Conservation (phyloP, 2,113 vertebrate genomes). For the Cyanistes caeruleus region DNA sequence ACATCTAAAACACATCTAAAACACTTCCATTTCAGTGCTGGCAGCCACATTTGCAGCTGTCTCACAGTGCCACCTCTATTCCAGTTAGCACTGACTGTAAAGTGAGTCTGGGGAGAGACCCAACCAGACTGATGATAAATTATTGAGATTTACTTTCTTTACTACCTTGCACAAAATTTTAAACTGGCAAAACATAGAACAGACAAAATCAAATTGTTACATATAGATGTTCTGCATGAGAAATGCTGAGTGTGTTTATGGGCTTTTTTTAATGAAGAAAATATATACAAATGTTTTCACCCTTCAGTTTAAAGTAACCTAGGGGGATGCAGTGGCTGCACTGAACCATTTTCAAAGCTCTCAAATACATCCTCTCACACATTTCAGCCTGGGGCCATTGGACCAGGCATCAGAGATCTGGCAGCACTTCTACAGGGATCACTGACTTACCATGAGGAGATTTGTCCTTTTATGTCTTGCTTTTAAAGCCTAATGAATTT, state of each 20-base stretch:
- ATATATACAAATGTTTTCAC: background rate
- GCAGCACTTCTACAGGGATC: background rate
- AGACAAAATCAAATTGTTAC: background rate
- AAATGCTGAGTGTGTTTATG: background rate
- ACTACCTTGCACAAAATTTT: background rate
- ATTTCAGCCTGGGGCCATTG: background rate
- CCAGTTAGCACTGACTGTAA: background rate
- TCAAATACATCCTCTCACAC: accelerated
- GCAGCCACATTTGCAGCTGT: background rate
- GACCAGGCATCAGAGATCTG: background rate
- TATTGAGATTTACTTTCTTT: background rate
- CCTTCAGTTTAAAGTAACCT: background rate
- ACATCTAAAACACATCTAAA: background rate
- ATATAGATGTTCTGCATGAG: accelerated
- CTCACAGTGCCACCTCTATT: background rate
- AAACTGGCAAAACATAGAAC: background rate
- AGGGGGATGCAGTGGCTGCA: background rate
- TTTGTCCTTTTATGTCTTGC: conserved; percentile 18
- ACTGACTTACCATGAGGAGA: background rate
- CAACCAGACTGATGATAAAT: background rate
- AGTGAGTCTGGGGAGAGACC: background rate
- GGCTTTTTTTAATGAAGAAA: background rate
- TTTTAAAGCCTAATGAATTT: conserved; percentile 47
- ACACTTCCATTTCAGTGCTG: background rate
- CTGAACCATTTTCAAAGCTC: background rate